A percentile compares a stretch with the other conserved stretches of the same genome.
phyloP scores from a whole-genome alignment of 1,140 invertebrate genomes.

The Metopolophium dirhodum region DNA sequence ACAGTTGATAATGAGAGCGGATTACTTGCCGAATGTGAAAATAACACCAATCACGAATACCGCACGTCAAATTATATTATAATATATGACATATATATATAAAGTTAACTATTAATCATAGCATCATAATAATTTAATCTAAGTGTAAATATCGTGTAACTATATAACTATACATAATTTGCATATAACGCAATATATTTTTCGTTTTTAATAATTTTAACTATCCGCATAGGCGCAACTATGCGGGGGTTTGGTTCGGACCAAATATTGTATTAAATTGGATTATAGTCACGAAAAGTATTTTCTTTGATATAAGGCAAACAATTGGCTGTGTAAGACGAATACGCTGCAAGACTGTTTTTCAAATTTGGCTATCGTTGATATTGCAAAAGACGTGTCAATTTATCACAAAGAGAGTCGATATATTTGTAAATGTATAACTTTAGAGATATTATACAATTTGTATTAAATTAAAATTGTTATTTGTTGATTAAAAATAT shows the following conservation, averaged over 20 bases:
- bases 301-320: background rate
- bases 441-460: no score
- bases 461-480: no score
- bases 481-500: no score
- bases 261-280: background rate
- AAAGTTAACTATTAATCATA: background rate
- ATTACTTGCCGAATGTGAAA: conserved; percentile 18
- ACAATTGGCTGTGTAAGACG: background rate
- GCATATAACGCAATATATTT: background rate
- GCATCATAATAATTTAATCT: background rate
- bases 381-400: background rate
- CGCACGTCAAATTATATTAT: background rate
- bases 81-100: no score
- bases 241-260: no score
- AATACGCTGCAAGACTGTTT: background rate
- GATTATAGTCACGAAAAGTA: background rate
- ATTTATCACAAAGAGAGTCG: background rate
- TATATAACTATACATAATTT: background rate
- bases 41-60: background rate
- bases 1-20: conserved; percentile 52
- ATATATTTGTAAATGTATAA: no score
- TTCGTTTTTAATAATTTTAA: background rate
- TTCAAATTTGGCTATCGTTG: background rate
- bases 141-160: background rate
- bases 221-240: background rate